Evolutionary conservation across 2,113 vertebrate genomes (phyloP).

Genomic region (Panurus biarmicus): DNA sequence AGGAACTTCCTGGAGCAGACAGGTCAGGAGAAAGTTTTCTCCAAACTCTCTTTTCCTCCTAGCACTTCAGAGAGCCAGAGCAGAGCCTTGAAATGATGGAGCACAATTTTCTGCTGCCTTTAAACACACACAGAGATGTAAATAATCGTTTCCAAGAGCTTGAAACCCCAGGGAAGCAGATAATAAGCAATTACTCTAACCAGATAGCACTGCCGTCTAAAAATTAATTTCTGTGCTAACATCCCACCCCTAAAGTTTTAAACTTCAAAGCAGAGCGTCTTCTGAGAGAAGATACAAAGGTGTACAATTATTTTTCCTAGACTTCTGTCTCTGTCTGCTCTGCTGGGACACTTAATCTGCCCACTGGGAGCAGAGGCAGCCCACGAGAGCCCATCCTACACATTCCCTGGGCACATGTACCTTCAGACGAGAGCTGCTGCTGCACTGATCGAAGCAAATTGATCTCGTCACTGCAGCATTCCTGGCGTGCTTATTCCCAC

Average conservation of each 20-base stretch:
- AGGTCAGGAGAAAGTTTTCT: neutral
- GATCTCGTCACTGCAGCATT: neutral
- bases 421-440: neutral
- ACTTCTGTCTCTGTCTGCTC: neutral
- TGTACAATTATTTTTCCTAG: neutral
- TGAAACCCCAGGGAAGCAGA: conserved; percentile 44
- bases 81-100: neutral
- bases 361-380: neutral
- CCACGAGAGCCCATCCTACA: neutral
- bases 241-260: conserved; percentile 33
- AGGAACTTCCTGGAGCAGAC: neutral
- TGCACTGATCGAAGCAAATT: neutral
- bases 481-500: neutral
- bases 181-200: conserved; percentile 62
- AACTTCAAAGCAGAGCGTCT: conserved; percentile 34
- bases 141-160: conserved; percentile 22
- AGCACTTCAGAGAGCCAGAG: neutral
- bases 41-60: neutral
- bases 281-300: conserved; percentile 10
- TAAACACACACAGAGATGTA: conserved; percentile 1
- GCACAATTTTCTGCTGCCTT: conserved; percentile 19
- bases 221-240: conserved; percentile 55
- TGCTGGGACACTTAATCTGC: neutral
- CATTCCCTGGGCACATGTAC: neutral
- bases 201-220: conserved; percentile 48